Conservation (phyloP, 2,888 invertebrate genomes). For the Dastarcus helophoroides region DNA sequence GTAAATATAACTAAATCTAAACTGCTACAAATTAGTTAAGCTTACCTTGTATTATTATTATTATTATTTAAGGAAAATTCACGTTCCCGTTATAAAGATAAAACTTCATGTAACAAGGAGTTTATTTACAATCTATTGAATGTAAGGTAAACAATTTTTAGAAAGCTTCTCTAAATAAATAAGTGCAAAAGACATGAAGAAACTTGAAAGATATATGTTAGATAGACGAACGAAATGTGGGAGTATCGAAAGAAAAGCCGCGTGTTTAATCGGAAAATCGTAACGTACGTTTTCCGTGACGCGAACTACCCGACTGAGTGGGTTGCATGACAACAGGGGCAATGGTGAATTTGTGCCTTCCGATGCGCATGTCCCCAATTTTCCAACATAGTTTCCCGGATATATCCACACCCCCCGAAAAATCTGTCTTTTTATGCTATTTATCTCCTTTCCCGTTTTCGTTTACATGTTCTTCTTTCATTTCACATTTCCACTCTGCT, state of each 20-base stretch:
- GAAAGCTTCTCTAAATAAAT: no score
- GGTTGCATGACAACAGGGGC: conserved; percentile 23
- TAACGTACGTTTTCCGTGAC: conserved; percentile 16
- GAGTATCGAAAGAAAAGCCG: conserved; percentile 4
- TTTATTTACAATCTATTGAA: no score
- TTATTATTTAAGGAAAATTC: no score
- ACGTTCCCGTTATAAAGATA: no score
- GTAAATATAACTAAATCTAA: no score
- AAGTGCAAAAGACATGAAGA: no score
- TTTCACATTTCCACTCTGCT: conserved; percentile 30
- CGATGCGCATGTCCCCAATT: conserved; percentile 25
- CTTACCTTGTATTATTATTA: no score
- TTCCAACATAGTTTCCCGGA: conserved; percentile 25
- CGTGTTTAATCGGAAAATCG: conserved; percentile 5
- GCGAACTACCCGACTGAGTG: conserved; percentile 25
- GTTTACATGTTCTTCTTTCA: conserved; percentile 32
- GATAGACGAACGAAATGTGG: no score
- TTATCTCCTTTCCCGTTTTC: conserved; percentile 30
- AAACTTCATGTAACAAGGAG: no score
- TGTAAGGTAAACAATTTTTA: no score
- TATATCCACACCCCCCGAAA: conserved; percentile 24
- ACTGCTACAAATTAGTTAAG: no score
- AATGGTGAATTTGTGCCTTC: conserved; percentile 20
- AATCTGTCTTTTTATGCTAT: conserved; percentile 31
- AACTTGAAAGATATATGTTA: no score